phyloP scores from a whole-genome alignment of 2,797 vertebrate genomes.

The Dendrocincla tyrannina region DNA sequence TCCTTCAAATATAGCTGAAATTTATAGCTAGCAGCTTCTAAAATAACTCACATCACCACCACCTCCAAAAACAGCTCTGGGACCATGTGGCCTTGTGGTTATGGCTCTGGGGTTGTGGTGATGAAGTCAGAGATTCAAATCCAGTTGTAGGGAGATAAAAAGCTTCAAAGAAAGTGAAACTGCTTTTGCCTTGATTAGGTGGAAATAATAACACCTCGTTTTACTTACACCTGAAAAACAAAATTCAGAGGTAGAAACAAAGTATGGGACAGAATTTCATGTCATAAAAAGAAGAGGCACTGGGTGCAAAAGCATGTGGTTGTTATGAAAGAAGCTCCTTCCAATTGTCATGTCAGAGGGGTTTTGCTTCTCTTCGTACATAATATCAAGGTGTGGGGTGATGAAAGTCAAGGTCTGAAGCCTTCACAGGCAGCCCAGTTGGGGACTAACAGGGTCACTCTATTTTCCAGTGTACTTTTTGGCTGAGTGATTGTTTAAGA shows the following conservation, averaged over 20 bases:
- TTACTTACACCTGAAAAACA: not conserved
- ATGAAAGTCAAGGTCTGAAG: not conserved
- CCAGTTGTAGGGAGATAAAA: constrained; percentile 48
- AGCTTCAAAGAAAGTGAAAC: constrained; percentile 67
- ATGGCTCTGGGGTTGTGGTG: constrained; percentile 64
- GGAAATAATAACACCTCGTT: not conserved
- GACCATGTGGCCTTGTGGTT: constrained; percentile 66
- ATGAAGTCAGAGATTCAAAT: constrained; percentile 66
- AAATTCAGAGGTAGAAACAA: not conserved
- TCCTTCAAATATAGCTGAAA: constrained; percentile 56
- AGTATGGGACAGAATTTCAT: not conserved
- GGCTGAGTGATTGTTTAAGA: not conserved
- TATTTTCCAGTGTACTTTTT: not conserved
- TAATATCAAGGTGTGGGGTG: not conserved
- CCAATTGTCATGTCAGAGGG: fast-evolving
- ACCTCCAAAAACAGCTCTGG: constrained; percentile 54
- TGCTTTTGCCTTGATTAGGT: constrained; percentile 29
- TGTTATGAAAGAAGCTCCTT: not conserved
- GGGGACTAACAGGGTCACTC: fast-evolving
- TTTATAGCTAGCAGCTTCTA: constrained; percentile 57
- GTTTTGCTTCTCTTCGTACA: not conserved
- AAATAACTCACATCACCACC: constrained; percentile 58
- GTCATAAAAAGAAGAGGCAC: not conserved
- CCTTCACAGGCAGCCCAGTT: not conserved
- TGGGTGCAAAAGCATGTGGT: not conserved